phyloP scores from a whole-genome alignment of 2,797 vertebrate genomes.

The Geotrypetes seraphini region DNA sequence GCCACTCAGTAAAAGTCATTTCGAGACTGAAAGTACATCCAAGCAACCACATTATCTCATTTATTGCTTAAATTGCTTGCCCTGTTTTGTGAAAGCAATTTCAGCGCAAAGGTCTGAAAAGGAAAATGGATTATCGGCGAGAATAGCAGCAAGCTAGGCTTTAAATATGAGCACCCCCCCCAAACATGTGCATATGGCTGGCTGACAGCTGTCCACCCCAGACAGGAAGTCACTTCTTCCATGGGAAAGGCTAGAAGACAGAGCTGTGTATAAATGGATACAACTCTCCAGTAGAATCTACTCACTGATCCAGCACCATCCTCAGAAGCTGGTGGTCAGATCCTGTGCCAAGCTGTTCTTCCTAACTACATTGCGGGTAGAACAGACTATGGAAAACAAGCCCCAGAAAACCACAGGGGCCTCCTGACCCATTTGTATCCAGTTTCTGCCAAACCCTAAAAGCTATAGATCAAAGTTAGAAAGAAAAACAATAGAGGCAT shows the following conservation, averaged over 20 bases:
- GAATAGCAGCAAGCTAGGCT: no score
- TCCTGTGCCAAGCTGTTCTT: conserved; percentile 28
- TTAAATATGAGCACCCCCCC: no score
- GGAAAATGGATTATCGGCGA: no score
- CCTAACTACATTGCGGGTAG: conserved; percentile 38
- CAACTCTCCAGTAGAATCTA: conserved; percentile 1
- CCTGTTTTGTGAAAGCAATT: no score
- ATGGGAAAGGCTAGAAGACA: background rate
- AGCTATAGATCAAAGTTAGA: conserved; percentile 38
- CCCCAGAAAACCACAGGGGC: conserved; percentile 41
- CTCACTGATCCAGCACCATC: conserved; percentile 1
- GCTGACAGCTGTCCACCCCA: no score
- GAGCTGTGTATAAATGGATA: rapidly evolving
- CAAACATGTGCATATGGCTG: no score
- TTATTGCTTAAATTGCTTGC: no score
- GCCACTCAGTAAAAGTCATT: no score
- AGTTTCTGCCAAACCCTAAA: conserved; percentile 45
- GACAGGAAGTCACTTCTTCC: no score
- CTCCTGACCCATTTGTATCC: conserved; percentile 46
- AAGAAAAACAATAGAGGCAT: conserved; percentile 28
- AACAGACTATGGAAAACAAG: conserved; percentile 40
- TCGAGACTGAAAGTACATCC: no score
- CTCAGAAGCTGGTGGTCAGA: conserved; percentile 13
- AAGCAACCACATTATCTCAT: no score
- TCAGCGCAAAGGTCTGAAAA: no score